phyloP scores from a whole-genome alignment of 2,113 vertebrate genomes.

The Camelus bactrianus region DNA sequence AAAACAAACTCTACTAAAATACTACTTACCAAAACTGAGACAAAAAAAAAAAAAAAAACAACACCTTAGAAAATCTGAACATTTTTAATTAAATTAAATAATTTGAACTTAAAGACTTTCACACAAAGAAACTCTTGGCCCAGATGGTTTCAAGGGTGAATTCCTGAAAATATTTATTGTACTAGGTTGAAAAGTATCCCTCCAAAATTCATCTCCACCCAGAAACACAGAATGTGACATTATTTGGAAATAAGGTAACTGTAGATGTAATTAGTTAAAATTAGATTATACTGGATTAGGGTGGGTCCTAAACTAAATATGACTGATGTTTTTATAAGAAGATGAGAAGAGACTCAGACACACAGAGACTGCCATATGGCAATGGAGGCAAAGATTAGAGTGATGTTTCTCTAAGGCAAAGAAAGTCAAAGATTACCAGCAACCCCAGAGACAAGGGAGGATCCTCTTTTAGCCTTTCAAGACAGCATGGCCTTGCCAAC shows the following conservation, averaged over 20 bases:
- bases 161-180: not conserved
- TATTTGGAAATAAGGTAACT: not conserved
- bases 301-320: not conserved
- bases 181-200: not conserved
- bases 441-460: not conserved
- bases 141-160: not conserved
- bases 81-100: not conserved
- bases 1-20: not conserved
- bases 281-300: not conserved
- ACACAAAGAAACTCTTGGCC: not conserved
- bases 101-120: not conserved
- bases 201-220: too few species aligned
- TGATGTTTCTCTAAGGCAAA: not conserved
- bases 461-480: not conserved
- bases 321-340: not conserved
- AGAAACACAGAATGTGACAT: not conserved
- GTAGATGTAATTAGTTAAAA: not conserved
- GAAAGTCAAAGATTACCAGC: not conserved
- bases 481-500: not conserved
- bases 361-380: not conserved
- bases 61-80: not conserved
- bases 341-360: not conserved
- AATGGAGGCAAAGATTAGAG: not conserved
- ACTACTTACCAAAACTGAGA: not conserved
- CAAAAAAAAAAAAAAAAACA: not conserved